A percentile compares a stretch with the other conserved stretches of the same genome.
These are phyloP conservation scores for Pteronotus mesoamericanus DNA, from an alignment of 2,797 vertebrate species.

Conservation along the genomic window DNA sequence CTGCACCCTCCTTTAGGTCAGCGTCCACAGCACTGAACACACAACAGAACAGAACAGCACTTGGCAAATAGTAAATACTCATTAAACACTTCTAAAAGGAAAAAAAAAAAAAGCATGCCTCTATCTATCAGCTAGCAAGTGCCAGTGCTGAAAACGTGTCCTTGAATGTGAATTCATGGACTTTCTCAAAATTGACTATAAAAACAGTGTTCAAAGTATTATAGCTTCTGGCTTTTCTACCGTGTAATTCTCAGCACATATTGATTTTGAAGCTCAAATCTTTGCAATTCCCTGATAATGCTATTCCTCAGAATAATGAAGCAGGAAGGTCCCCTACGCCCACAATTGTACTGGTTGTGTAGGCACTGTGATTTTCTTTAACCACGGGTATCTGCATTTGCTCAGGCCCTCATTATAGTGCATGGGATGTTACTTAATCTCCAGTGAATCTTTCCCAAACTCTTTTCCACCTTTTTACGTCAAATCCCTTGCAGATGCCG, in stretches of 20 bases:
- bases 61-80: background rate
- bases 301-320: conserved; percentile 73
- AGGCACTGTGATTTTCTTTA: conserved; percentile 73
- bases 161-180: conserved; percentile 65
- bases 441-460: conserved; percentile 26
- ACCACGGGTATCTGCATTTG: conserved; percentile 66
- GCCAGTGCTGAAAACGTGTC: conserved; percentile 22
- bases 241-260: conserved; percentile 67
- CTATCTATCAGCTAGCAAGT: conserved; percentile 28
- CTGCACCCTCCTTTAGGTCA: background rate
- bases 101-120: background rate
- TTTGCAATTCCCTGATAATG: conserved; percentile 71
- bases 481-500: background rate
- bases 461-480: background rate
- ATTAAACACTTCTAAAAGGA: background rate
- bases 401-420: conserved; percentile 64
- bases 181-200: conserved; percentile 67
- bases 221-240: conserved; percentile 64
- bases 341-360: conserved; percentile 51
- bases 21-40: background rate
- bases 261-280: conserved; percentile 71
- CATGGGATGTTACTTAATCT: conserved; percentile 65
- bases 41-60: background rate
- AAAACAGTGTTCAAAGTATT: conserved; percentile 71
- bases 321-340: conserved; percentile 60